These are phyloP conservation scores for Hypotaenidia okinawae DNA, from an alignment of 2,797 vertebrate species.

Conservation along the genomic window DNA sequence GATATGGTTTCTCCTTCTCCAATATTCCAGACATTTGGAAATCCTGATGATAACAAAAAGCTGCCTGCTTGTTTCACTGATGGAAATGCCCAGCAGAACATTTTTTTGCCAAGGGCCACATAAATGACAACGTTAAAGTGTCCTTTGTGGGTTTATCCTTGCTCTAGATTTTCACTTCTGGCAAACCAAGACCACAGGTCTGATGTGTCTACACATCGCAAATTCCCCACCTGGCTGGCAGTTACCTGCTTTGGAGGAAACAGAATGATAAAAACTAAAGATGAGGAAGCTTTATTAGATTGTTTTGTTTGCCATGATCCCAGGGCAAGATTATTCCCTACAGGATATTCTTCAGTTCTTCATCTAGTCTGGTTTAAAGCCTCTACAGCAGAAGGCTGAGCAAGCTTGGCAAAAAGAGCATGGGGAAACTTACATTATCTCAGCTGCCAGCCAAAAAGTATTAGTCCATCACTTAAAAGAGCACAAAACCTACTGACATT, in stretches of 20 bases:
- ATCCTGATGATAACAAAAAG: not conserved
- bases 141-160: not conserved
- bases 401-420: not conserved
- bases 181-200: not conserved
- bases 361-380: not conserved
- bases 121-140: not conserved
- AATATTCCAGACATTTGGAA: constrained; percentile 34
- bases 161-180: not conserved
- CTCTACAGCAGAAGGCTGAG: not conserved
- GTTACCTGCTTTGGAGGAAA: not conserved
- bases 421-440: not conserved
- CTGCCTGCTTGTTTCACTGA: not conserved
- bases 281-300: not conserved
- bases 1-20: not conserved
- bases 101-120: not conserved
- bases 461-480: not conserved
- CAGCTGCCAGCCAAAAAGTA: not conserved
- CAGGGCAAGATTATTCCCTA: not conserved
- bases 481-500: not conserved
- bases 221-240: not conserved
- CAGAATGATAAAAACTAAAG: not conserved
- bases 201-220: not conserved
- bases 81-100: not conserved
- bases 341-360: not conserved
- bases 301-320: not conserved